Evolutionary conservation across 2,797 vertebrate genomes (phyloP).

Genomic region (Cryptoprocta ferox): DNA sequence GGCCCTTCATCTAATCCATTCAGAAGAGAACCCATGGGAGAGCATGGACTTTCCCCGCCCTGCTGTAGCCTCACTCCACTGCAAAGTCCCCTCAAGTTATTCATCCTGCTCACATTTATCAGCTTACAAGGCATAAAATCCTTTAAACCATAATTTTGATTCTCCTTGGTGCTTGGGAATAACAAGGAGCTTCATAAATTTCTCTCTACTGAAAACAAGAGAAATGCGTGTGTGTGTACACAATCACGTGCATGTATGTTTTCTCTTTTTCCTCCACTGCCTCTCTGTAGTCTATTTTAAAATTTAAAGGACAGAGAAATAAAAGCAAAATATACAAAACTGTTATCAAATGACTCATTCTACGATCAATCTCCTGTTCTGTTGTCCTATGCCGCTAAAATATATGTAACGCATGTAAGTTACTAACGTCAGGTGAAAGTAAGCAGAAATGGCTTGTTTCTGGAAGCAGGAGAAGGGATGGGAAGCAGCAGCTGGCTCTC

Average conservation of each 20-base stretch:
- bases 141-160: background rate
- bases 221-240: background rate
- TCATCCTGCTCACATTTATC: background rate
- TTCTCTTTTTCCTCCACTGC: background rate
- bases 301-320: background rate
- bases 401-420: background rate
- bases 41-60: background rate
- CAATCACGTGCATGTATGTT: background rate
- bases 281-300: constrained; percentile 21
- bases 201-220: constrained; percentile 22
- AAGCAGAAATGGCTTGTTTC: background rate
- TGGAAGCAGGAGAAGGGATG: background rate
- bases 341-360: background rate
- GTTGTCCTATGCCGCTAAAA: background rate
- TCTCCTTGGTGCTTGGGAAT: background rate
- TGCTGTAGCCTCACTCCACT: background rate
- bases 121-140: background rate
- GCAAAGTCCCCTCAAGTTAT: background rate
- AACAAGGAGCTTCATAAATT: background rate
- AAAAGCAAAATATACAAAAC: background rate
- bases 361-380: background rate
- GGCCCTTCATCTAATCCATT: background rate
- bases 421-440: background rate
- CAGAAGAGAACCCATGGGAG: background rate
- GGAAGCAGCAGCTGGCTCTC: background rate